phyloP scores from a whole-genome alignment of 2,113 vertebrate genomes.

The Heteronetta atricapilla region DNA sequence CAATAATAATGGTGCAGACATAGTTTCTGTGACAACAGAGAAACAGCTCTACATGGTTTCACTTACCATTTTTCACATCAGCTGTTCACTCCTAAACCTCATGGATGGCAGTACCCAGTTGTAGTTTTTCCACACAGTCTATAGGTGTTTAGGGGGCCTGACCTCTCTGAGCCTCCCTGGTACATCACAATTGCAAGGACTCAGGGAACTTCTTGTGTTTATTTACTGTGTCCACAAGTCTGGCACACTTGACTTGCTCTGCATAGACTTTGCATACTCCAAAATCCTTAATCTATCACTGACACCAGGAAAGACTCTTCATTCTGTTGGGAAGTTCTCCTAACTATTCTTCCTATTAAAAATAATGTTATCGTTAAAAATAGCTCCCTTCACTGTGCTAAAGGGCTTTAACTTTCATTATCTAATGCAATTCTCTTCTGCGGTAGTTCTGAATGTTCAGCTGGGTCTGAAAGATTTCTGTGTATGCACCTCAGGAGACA shows the following conservation, averaged over 20 bases:
- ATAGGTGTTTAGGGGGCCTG: too few species aligned
- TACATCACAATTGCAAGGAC: neutral
- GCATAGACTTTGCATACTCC: neutral
- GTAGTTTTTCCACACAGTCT: neutral
- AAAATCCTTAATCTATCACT: neutral
- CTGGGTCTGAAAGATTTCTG: neutral
- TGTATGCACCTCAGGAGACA: neutral
- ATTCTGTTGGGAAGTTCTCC: neutral
- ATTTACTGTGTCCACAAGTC: neutral
- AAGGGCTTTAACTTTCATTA: neutral
- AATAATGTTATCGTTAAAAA: neutral
- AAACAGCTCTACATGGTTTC: neutral
- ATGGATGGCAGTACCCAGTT: neutral
- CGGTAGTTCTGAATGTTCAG: neutral
- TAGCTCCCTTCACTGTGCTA: neutral
- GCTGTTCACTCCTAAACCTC: neutral
- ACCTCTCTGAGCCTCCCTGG: neutral
- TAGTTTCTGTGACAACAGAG: neutral
- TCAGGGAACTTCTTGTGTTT: neutral
- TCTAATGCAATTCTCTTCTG: neutral
- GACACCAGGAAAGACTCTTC: neutral
- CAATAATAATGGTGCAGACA: neutral
- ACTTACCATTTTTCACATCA: neutral
- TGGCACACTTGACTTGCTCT: neutral
- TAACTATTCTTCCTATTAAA: neutral